Conservation (phyloP, 2,888 invertebrate genomes). For the Alentia gelatinosa region DNA sequence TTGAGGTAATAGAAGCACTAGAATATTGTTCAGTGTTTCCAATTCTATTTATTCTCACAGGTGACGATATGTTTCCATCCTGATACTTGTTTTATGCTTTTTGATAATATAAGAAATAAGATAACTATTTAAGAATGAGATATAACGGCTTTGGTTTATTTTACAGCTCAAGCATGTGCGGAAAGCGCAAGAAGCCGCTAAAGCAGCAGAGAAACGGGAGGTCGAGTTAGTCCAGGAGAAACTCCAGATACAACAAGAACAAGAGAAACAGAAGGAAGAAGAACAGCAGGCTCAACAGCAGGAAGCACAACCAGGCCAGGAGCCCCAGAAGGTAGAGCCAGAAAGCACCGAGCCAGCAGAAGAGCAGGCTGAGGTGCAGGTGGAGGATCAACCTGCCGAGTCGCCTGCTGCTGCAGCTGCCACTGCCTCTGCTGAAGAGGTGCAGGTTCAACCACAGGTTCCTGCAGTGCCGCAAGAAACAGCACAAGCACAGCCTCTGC, state of each 20-base stretch:
- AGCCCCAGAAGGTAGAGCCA: background rate
- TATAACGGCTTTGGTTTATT: background rate
- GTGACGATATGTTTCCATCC: too few relatives aligned
- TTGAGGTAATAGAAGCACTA: too few relatives aligned
- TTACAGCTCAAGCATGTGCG: conserved; percentile 60
- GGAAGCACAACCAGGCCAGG: background rate
- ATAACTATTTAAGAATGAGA: background rate
- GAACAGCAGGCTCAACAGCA: background rate
- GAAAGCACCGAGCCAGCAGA: background rate
- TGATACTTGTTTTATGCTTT: too few relatives aligned
- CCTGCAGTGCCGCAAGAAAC: background rate
- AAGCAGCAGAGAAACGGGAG: conserved; percentile 52
- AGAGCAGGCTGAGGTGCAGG: background rate
- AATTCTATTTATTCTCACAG: too few relatives aligned
- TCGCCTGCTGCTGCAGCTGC: background rate
- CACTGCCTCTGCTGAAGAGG: background rate
- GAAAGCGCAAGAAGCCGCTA: conserved; percentile 56
- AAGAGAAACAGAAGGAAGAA: conserved; percentile 7
- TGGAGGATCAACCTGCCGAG: background rate
- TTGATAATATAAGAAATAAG: background rate
- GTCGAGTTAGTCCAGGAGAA: conserved; percentile 42
- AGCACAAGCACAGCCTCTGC: background rate
- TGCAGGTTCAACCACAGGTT: background rate
- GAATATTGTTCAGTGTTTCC: too few relatives aligned
- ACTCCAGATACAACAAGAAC: background rate